Percentiles rank a stretch among this genome's conserved stretches.
Conservation (phyloP, 2,888 invertebrate species). For the Sinopyrophorus schimmeli region DNA sequence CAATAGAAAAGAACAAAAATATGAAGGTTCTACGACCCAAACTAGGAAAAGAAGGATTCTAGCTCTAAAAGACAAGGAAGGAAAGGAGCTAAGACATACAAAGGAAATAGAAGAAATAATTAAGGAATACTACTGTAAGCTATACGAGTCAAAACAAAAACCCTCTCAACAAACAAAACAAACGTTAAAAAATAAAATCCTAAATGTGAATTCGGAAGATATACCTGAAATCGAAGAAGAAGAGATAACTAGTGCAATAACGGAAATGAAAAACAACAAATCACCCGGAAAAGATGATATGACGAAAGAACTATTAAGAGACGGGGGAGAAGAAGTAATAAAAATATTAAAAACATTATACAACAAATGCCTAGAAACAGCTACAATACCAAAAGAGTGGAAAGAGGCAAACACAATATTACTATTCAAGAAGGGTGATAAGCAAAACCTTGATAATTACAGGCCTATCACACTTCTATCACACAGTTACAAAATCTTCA, state of each 20-base stretch:
- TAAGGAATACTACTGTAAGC: not conserved
- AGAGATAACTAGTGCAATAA: constrained; percentile 1
- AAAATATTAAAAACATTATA: constrained; percentile 5
- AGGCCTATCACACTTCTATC: not conserved
- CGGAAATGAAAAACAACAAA: constrained; percentile 6
- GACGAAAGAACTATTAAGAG: not conserved
- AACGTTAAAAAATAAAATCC: constrained; percentile 1
- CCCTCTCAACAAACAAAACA: constrained; percentile 2
- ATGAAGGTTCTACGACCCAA: not conserved
- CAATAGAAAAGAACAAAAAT: not conserved
- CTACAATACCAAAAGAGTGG: not conserved
- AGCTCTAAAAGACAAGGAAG: constrained; percentile 4
- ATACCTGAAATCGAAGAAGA: not conserved
- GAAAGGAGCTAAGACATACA: constrained; percentile 2
- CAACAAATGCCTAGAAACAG: constrained; percentile 1
- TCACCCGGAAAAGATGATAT: constrained; percentile 5
- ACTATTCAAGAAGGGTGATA: not conserved
- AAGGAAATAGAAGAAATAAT: constrained; percentile 4
- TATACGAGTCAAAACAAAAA: constrained; percentile 1
- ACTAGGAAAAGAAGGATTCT: not conserved
- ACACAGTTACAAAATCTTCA: not conserved
- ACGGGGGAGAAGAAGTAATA: constrained; percentile 1
- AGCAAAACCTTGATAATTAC: not conserved
- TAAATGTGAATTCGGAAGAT: constrained; percentile 1
- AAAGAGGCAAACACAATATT: constrained; percentile 1